These are phyloP conservation scores for Acrobasis repandana DNA, from an alignment of 2,888 invertebrate species.

Conservation along the genomic window DNA sequence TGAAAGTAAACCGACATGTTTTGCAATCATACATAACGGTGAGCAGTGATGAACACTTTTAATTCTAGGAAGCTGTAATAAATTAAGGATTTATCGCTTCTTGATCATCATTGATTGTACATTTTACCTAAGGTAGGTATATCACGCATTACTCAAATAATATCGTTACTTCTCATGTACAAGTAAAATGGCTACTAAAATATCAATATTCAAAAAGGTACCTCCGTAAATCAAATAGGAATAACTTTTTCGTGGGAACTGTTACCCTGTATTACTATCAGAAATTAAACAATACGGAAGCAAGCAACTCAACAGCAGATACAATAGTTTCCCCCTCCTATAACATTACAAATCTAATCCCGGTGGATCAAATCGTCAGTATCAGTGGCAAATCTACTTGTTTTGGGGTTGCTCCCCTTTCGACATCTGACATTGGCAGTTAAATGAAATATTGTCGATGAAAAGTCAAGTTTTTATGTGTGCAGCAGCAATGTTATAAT, in stretches of 20 bases:
- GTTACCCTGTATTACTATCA: neutral
- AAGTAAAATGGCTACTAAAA: too few species aligned
- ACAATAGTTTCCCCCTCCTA: constrained; percentile 35
- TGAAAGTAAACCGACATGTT: neutral
- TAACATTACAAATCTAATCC: constrained; percentile 48
- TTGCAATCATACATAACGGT: too few species aligned
- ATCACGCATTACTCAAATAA: too few species aligned
- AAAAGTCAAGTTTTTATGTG: neutral
- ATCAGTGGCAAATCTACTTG: constrained; percentile 51
- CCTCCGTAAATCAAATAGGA: neutral
- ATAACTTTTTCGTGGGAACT: constrained; percentile 19
- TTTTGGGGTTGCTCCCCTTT: constrained; percentile 37
- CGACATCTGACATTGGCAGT: neutral
- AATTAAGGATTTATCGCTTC: too few species aligned
- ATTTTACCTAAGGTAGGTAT: too few species aligned
- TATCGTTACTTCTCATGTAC: too few species aligned
- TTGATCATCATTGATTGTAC: too few species aligned
- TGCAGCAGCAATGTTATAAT: too few species aligned
- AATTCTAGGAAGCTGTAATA: too few species aligned
- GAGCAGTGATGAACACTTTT: too few species aligned
- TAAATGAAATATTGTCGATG: neutral
- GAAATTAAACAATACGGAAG: constrained; percentile 34
- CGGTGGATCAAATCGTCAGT: constrained; percentile 59
- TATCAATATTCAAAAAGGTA: too few species aligned
- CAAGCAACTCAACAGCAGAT: constrained; percentile 31